Evolutionary conservation across 2,113 vertebrate species (phyloP).

Genomic region (Callipepla californica): DNA sequence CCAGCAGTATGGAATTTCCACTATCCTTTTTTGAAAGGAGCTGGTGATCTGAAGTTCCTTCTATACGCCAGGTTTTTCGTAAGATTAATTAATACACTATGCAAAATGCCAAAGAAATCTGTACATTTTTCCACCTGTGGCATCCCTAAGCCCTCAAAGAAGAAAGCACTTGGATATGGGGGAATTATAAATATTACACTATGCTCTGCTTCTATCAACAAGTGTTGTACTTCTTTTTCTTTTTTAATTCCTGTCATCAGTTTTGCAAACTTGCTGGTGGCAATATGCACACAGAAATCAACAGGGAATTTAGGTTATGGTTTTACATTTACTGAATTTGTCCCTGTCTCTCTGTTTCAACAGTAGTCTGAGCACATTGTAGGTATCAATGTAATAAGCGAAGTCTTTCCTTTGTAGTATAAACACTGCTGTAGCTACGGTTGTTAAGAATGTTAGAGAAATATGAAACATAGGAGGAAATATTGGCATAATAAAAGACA

Average conservation of each 20-base stretch:
- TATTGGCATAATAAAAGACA: not conserved
- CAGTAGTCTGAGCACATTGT: not conserved
- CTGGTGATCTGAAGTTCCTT: not conserved
- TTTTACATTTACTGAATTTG: not conserved
- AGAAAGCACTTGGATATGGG: not conserved
- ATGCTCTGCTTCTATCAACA: not conserved
- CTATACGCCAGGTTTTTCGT: not conserved
- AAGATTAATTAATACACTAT: not conserved
- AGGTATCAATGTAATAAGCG: not conserved
- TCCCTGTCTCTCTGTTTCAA: not conserved
- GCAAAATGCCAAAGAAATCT: not conserved
- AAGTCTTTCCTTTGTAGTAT: not conserved
- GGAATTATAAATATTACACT: not conserved
- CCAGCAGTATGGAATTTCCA: not conserved
- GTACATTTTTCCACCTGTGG: not conserved
- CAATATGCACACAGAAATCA: not conserved
- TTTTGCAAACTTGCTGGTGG: not conserved
- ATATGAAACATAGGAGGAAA: not conserved
- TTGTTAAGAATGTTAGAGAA: not conserved
- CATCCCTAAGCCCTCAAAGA: not conserved
- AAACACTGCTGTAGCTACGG: slow-evolving; percentile 8
- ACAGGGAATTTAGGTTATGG: not conserved
- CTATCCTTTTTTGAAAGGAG: not conserved
- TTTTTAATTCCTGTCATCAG: not conserved
- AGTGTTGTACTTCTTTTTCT: not conserved